A percentile compares a stretch with the other conserved stretches of the same genome.
phyloP scores from a whole-genome alignment of 2,797 vertebrate species.

The Fundulus diaphanus region DNA sequence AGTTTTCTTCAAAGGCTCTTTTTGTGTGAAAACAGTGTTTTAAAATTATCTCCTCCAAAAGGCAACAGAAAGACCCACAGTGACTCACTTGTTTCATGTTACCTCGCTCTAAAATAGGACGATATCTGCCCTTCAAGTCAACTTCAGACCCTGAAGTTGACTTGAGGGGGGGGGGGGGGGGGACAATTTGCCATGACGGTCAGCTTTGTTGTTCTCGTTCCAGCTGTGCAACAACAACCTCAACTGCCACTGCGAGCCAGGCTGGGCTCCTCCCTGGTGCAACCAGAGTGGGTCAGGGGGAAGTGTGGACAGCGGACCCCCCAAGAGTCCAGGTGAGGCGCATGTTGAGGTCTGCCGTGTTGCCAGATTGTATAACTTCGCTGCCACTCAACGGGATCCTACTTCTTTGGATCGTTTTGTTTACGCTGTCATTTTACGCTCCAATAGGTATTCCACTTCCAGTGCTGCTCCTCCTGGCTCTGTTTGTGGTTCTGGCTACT shows the following conservation, averaged over 20 bases:
- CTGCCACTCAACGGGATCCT: neutral
- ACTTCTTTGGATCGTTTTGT: slow-evolving; percentile 6
- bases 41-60: neutral
- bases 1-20: neutral
- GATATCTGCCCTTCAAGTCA: neutral
- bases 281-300: slow-evolving; percentile 85
- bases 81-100: neutral
- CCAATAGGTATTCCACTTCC: slow-evolving; percentile 63
- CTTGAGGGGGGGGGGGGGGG: too few species aligned
- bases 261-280: slow-evolving; percentile 93
- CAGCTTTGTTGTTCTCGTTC: slow-evolving; percentile 13
- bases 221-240: slow-evolving; percentile 87
- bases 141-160: too few species aligned
- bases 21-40: neutral
- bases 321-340: slow-evolving; percentile 79
- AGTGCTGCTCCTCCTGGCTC: slow-evolving; percentile 62
- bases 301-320: slow-evolving; percentile 92
- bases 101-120: too few species aligned
- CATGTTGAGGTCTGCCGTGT: neutral
- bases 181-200: neutral
- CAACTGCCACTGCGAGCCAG: slow-evolving; percentile 92
- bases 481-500: slow-evolving; percentile 60
- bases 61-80: neutral
- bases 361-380: neutral
- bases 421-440: neutral